phyloP scores from a whole-genome alignment of 2,113 vertebrate genomes.

The Australoheros scitulus region DNA sequence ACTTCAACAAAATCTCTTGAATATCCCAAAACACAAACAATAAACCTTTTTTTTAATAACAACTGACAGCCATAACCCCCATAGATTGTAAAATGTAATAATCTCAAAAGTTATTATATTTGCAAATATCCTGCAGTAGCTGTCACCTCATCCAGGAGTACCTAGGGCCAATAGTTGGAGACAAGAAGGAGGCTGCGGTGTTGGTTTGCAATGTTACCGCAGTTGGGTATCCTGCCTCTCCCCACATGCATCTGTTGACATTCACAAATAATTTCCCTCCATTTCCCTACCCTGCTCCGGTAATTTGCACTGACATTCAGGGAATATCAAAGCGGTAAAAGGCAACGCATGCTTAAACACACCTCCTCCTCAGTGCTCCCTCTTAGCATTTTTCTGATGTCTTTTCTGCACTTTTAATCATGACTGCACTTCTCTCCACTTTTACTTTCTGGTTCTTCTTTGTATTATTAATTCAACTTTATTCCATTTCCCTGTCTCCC shows the following conservation, averaged over 20 bases:
- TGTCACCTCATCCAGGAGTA: conserved; percentile 12
- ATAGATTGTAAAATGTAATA: conserved; percentile 3
- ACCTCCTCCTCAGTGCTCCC: background rate
- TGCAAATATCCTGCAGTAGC: conserved; percentile 4
- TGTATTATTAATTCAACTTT: background rate
- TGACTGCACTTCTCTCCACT: background rate
- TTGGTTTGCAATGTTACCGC: conserved; percentile 28
- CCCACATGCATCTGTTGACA: conserved; percentile 30
- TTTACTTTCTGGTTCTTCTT: background rate
- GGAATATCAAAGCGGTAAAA: conserved; percentile 18
- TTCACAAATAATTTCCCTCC: conserved; percentile 40
- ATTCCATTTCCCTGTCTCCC: background rate
- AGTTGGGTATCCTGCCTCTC: conserved; percentile 7
- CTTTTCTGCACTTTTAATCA: background rate
- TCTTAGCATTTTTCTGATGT: background rate
- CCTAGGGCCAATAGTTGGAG: background rate
- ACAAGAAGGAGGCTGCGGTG: conserved; percentile 6
- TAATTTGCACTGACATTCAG: conserved; percentile 49
- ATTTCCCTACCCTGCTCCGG: conserved; percentile 17
- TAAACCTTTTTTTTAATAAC: background rate
- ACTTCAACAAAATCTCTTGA: no score
- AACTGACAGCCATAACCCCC: background rate
- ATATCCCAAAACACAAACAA: no score
- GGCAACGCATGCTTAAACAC: conserved; percentile 15
- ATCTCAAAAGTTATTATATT: background rate